Evolutionary conservation across 2,113 vertebrate species (phyloP), one percentile per base, ranked within the genome.

Genomic region (Burhinus oedicnemus): DNA sequence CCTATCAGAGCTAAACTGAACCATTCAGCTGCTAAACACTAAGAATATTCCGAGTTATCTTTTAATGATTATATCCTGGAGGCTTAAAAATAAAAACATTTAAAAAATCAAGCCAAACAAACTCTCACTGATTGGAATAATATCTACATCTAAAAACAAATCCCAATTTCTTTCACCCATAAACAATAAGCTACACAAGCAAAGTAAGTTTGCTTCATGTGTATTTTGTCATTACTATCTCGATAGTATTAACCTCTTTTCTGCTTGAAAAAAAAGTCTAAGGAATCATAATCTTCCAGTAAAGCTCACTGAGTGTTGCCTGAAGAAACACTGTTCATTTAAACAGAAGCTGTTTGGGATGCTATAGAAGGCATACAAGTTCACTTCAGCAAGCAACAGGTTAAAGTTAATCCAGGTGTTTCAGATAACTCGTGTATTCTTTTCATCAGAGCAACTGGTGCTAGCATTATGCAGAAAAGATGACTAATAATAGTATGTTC

Each of bases 401-500:
- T 77, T 93, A 87, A 71, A 51, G 30, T 36, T 52, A 62, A 85
- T 87, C 14, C 68, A 71, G 44, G 15, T 52, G 32, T 72, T 91
- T 87, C 47, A 76, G 49, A 68, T 52, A 84, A 83, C 19, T 47
- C 29, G 60, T 58, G 16, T 64, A 76, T 52, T 71, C 19, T 75
- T 90, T 76, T 77, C 23, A 80, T 42, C 36, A 68, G 26, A 72
- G 61, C 82, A 79, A 66, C 36, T 89, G 44, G 49, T 79, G 82
- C 68, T 34, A 54, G 22, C 34, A 34, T 89, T 79, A 71, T 3
- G 23, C 30, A 87, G 70, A 90, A 92, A 75, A 90, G n/a, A 81
- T 82, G 77, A 96, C 20, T 91, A 92, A 88, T 85, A 76, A 76
- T 83, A 62, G 49, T 64, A 74, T 75, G 82, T 45, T 87, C 77